These are phyloP conservation scores for Lepidurus apus DNA, from an alignment of 1,140 invertebrate genomes.

Conservation along the genomic window DNA sequence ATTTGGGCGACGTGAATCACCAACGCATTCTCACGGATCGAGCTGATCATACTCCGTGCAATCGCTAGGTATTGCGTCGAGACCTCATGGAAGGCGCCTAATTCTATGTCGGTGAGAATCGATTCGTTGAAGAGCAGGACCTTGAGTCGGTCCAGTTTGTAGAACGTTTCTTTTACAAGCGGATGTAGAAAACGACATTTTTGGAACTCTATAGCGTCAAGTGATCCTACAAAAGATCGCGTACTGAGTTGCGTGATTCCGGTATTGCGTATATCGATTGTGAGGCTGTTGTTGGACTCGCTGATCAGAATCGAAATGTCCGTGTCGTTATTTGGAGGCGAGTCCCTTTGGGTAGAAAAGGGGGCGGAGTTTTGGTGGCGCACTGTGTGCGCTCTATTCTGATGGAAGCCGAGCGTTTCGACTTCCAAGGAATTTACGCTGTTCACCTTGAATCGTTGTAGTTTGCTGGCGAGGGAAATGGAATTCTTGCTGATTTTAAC, in stretches of 20 bases:
- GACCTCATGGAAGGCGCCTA: background rate
- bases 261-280: background rate
- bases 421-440: background rate
- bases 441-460: background rate
- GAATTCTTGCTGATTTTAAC: background rate
- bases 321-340: background rate
- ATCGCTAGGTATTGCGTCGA: background rate
- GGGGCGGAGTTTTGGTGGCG: background rate
- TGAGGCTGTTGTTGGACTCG: background rate
- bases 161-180: background rate
- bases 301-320: background rate
- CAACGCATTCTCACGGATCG: background rate
- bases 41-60: background rate
- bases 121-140: background rate
- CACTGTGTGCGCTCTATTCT: background rate
- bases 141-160: background rate
- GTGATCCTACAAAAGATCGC: background rate
- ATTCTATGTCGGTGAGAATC: background rate
- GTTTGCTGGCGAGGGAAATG: background rate
- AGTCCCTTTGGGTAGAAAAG: background rate
- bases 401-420: background rate
- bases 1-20: background rate
- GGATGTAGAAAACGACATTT: background rate
- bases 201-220: background rate
- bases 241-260: background rate